Percentiles rank a stretch among this genome's conserved stretches.
These are phyloP conservation scores for Pachypanchax playfairii DNA, from an alignment of 2,113 vertebrate species.

Conservation along the genomic window DNA sequence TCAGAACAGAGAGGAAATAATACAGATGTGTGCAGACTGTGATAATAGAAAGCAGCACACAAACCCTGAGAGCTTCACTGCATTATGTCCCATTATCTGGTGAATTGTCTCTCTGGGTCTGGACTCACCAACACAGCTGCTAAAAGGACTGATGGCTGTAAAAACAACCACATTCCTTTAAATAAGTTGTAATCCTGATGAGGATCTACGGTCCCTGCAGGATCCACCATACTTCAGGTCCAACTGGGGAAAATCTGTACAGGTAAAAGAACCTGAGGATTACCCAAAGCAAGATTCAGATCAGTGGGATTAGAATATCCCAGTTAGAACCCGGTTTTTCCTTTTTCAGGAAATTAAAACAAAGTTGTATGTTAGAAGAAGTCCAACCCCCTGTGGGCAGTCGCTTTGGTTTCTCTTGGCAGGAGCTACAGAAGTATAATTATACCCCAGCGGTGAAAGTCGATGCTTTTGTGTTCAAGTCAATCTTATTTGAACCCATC, in stretches of 20 bases:
- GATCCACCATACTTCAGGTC: no score
- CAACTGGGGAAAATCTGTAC: no score
- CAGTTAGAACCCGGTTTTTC: no score
- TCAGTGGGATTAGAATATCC: no score
- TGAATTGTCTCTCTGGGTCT: neutral
- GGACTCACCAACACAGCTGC: no score
- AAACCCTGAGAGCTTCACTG: neutral
- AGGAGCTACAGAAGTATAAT: slow-evolving; percentile 52
- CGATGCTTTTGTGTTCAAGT: slow-evolving; percentile 58
- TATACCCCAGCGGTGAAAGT: slow-evolving; percentile 59
- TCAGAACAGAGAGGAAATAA: neutral
- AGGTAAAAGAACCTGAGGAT: no score
- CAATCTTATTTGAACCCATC: slow-evolving; percentile 60
- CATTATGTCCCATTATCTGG: neutral
- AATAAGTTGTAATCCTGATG: no score
- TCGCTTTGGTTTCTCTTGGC: slow-evolving; percentile 42
- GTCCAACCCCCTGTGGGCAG: slow-evolving; percentile 35
- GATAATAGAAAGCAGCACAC: neutral
- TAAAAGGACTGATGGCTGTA: neutral
- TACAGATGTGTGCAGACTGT: no score
- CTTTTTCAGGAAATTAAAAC: slow-evolving; percentile 10
- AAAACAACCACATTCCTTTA: no score
- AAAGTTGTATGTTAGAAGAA: slow-evolving; percentile 45
- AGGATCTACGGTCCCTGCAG: no score
- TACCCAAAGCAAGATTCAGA: no score